A percentile compares a stretch with the other conserved stretches of the same genome.
phyloP scores from a whole-genome alignment of 2,113 vertebrate species.

The Calypte anna region DNA sequence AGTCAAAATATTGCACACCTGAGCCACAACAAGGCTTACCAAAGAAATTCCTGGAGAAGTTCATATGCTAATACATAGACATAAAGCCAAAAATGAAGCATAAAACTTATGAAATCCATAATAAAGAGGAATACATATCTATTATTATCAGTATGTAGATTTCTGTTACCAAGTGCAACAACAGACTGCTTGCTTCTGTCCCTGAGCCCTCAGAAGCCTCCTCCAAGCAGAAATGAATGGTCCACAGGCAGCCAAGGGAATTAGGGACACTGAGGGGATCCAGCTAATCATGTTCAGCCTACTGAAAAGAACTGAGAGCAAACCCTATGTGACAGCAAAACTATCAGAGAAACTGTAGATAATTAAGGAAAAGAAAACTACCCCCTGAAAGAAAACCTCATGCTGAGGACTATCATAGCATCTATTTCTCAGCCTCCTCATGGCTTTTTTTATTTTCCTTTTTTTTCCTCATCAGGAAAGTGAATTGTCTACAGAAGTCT shows the following conservation, averaged over 20 bases:
- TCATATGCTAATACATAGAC: background rate
- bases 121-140: background rate
- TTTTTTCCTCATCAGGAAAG: background rate
- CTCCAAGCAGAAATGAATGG: background rate
- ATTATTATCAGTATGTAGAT: background rate
- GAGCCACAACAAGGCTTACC: background rate
- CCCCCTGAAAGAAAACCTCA: background rate
- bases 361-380: background rate
- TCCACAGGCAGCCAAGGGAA: background rate
- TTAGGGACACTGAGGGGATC: background rate
- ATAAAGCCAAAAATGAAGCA: slow-evolving; percentile 32
- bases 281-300: background rate
- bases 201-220: background rate
- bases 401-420: background rate
- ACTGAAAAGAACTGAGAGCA: background rate
- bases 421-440: background rate
- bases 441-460: no score
- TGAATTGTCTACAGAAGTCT: background rate
- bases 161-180: background rate
- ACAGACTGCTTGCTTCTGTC: background rate
- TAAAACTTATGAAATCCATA: background rate
- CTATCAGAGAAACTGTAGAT: background rate
- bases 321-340: background rate
- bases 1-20: slow-evolving; percentile 31
- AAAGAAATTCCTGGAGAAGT: slow-evolving; percentile 50